A percentile compares a stretch with the other conserved stretches of the same genome.
Evolutionary conservation across 2,113 vertebrate genomes (phyloP).

Genomic region (Grantiella picta): DNA sequence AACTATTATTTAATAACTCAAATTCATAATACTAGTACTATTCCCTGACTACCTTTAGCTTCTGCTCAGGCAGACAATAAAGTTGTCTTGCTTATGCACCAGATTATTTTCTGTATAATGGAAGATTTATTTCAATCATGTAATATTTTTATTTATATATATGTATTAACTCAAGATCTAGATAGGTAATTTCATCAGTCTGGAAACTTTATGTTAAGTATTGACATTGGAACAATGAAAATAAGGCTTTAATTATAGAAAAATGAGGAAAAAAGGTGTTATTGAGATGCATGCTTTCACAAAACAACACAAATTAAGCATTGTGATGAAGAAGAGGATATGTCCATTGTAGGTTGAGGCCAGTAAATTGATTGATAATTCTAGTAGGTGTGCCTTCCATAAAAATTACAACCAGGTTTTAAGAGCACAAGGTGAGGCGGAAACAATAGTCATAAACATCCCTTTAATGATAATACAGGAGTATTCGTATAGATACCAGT

Average conservation of each 20-base stretch:
- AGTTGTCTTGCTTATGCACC: not conserved
- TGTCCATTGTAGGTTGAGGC: not conserved
- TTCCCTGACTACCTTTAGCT: not conserved
- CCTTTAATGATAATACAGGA: not conserved
- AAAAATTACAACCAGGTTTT: not conserved
- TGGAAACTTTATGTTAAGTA: not conserved
- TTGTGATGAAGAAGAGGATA: not conserved
- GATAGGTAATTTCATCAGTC: not conserved
- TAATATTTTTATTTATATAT: not conserved
- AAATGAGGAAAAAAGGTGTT: fast-evolving
- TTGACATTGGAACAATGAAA: not conserved
- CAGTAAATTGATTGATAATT: not conserved
- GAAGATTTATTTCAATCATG: not conserved
- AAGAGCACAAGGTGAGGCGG: not conserved
- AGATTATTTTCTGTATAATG: not conserved
- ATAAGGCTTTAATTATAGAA: not conserved
- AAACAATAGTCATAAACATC: not conserved
- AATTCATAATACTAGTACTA: not conserved
- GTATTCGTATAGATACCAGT: not conserved
- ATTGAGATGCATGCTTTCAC: not conserved
- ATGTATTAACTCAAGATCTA: not conserved
- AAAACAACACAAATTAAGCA: too few relatives aligned
- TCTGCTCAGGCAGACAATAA: not conserved
- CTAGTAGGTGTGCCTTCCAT: not conserved
- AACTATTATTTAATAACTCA: not conserved